phyloP scores from a whole-genome alignment of 2,113 vertebrate species.

The Hymenochirus boettgeri region DNA sequence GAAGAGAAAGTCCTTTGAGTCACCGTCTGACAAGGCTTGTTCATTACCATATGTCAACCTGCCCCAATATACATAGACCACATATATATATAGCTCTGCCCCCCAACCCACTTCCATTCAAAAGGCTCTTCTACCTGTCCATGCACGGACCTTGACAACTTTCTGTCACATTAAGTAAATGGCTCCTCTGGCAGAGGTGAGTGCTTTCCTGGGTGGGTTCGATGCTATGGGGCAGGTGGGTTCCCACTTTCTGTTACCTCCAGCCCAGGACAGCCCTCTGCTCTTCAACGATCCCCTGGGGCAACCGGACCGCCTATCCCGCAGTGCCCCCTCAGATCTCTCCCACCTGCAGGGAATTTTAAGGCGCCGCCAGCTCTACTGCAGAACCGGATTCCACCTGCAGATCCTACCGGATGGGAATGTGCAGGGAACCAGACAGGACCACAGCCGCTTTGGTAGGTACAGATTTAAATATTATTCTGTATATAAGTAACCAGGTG shows the following conservation, averaged over 20 bases:
- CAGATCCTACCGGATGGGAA: conserved; percentile 91
- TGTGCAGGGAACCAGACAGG: conserved; percentile 89
- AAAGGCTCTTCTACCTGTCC: too few relatives aligned
- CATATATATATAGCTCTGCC: conserved; percentile 52
- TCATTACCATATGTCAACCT: conserved; percentile 83
- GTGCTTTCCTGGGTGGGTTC: conserved; percentile 77
- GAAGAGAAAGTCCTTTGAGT: conserved; percentile 66
- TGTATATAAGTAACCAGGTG: too few relatives aligned
- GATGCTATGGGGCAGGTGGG: conserved; percentile 78
- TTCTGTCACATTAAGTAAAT: conserved; percentile 51
- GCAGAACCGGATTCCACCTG: conserved; percentile 94
- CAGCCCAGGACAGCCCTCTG: conserved; percentile 70
- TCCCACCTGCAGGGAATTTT: conserved; percentile 89
- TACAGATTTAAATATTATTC: too few relatives aligned
- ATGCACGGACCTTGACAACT: neutral
- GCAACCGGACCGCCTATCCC: conserved; percentile 63
- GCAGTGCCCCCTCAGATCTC: conserved; percentile 63
- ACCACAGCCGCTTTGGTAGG: conserved; percentile 95
- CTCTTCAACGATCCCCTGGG: conserved; percentile 73
- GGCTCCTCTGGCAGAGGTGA: conserved; percentile 80
- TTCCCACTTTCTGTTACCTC: conserved; percentile 78
- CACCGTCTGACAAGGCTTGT: conserved; percentile 51
- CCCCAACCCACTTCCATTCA: conserved; percentile 34
- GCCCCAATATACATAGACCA: conserved; percentile 58
- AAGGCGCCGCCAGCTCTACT: conserved; percentile 90